Base-by-base conservation (phyloP, 2,888 invertebrate genomes). In the Glaucopsyche alexis region DNA sequence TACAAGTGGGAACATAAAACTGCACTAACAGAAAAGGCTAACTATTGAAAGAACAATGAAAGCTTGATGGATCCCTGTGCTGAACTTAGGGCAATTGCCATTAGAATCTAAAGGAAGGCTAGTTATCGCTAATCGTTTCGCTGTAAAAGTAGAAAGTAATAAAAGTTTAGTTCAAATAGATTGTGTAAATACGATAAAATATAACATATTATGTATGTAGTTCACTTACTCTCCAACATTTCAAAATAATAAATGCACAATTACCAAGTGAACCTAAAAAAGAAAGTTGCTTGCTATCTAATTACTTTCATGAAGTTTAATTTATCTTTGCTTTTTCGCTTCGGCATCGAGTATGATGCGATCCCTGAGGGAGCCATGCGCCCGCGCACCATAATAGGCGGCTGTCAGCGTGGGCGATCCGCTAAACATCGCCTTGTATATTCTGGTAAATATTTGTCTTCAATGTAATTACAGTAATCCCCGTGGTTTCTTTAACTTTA, bases 391-490 rank as follows among this genome's bases (percentile, higher is more conserved):
- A 81, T 87, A 89, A 90, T 88, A 82, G 85, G 77, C 78, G 83
- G 80, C 88, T 90, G 89, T 89, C 90, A 86, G 79, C 84, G 90
- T 89, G 86, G 89, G 89, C 85, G 88, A 85, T 84, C 72, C 85
- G 83, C 84, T 87, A 85, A 87, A 86, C 87, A 88, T 86, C 85
- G 82, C 81, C 83, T 87, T 85, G 87, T 88, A 87, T 84, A 83
- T 84, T 86, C 85, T 77, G 83, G 87, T 86, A 88, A 90, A 90
- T 91, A 90, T 91, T 90, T 91, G 89, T 90, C 90, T 91, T 88
- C 84, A 80, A 80, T 83, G 83, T 87, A 90, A 90, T 90, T 89
- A 87, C 85, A 82, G 83, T 87, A 85, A 88, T 89, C 79, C 78
- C 78, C 76, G 70, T 71, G 73, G 72, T 74, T 75, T 74, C 72